Base-by-base conservation (phyloP, 2,888 invertebrate genomes). In the Amblyteles armatorius region DNA sequence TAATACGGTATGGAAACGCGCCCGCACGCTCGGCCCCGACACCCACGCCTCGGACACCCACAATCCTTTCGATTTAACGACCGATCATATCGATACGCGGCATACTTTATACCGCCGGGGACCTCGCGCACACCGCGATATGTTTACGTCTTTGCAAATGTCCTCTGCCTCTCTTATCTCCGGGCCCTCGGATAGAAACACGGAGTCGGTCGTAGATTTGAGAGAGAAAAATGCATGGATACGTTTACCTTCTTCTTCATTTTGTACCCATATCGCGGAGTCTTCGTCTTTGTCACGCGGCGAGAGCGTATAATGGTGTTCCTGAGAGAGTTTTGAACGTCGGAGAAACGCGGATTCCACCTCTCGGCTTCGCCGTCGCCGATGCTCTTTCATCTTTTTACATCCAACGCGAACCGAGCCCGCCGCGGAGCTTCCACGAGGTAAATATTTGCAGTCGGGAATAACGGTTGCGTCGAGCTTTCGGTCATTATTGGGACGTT, bases 401-500 rank as follows among this genome's bases (percentile, higher is more conserved):
- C 86, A 88, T 86, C 84, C 79, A 77, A 86, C 87, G 83, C 87
- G 84, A 87, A 88, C 81, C 88, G 89, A 87, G 81, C 89, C 87
- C 88, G 57, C 48, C 50, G 72, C 44, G 74, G 52, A 81, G 76
- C 74, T 82, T 84, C 36, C 60, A 26, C 84, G 86, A 86, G 88
- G 87, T 89, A 91, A 91, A 91, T 91, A 90, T 90, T 89, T 88
- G 86, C 85, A 87, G 89, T 89, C 90, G 88, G 88, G 88, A 88
- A 90, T 88, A 89, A 90, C 88, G 88, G 79, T 72, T 65, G 78
- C 13, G 78, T 73, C 44, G 85, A 48, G 71, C n/a, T 82, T 84
- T 87, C 87, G 86, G 89, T 90, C 90, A 91, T 90, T 91, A 91
- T 91, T 88, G 90, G 88, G 90, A 91, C 90, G 88, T 91, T 91